phyloP scores from a whole-genome alignment of 2,888 invertebrate species.

The Crematogaster levior region DNA sequence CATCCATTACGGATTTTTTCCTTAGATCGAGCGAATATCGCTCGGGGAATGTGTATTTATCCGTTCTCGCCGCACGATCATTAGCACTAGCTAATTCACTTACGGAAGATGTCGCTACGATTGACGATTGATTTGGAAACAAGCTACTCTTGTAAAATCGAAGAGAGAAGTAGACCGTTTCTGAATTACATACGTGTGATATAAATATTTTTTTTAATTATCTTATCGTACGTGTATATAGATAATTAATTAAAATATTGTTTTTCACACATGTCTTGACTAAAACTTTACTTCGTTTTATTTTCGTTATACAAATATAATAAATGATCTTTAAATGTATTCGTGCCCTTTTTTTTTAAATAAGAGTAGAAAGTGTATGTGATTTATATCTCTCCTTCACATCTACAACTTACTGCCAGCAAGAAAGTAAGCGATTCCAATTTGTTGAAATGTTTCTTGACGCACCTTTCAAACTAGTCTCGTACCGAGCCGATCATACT shows the following conservation, averaged over 20 bases:
- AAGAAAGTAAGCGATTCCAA: slow-evolving; percentile 29
- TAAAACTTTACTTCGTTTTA: background rate
- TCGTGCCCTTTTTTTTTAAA: background rate
- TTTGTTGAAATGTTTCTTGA: slow-evolving; percentile 23
- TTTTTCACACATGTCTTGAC: too few species aligned
- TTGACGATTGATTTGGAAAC: background rate
- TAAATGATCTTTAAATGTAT: slow-evolving; percentile 19
- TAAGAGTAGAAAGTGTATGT: slow-evolving; percentile 19
- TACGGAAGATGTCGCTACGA: background rate
- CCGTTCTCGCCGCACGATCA: slow-evolving; percentile 10
- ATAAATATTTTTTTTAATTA: background rate
- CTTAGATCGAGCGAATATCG: slow-evolving; percentile 26
- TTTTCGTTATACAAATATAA: background rate
- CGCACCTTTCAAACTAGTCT: slow-evolving; percentile 14
- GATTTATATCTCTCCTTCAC: slow-evolving; percentile 1
- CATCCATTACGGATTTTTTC: slow-evolving; percentile 62
- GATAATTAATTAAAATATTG: background rate
- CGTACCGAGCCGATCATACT: slow-evolving; percentile 10
- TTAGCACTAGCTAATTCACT: slow-evolving; percentile 22
- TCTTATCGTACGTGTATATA: background rate
- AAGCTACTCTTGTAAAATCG: background rate
- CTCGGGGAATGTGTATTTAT: slow-evolving; percentile 1
- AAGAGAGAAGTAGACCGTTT: background rate
- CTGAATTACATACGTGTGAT: background rate
- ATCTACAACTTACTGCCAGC: background rate